Base-by-base conservation (phyloP, 2,888 invertebrate genomes). In the Drosophila recens region DNA sequence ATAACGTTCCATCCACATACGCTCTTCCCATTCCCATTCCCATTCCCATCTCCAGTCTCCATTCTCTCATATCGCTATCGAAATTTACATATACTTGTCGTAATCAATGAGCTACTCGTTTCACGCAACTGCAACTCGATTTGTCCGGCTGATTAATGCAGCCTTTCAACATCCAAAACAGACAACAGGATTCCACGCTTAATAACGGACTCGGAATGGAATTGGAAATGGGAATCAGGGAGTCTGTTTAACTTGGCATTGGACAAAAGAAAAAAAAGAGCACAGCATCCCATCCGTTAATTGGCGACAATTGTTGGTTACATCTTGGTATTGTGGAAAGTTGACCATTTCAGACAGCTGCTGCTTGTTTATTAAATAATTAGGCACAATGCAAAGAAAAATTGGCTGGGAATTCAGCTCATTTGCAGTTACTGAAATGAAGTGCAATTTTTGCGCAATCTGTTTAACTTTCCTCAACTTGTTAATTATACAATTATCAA, bases 301-400 rank as follows among this genome's bases (percentile, higher is more conserved):
- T 84, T 84, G 86, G 83, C 88, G 88, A 88, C 84, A 84, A 86
- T 84, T 88, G 84, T 86, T 61, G 82, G 80, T 76, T 80, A 53
- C 54, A 56, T n/a, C 11, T 17, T 8, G 30, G 13, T 48, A 48
- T 42, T 45, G 62, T 62, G 57, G 76, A 76, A 82, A 82, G 76
- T 79, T 68, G 49, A 23, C 46, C 61, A 68, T 23, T 51, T 33
- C 36, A 34, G 36, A 51, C 82, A 79, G 79, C 74, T 85, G 82
- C 61, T 54, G 30, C 33, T 57, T 67, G 65, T 53, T 68, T 65
- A 64, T 30, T 43, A 30, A 34, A 53, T 62, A 43, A 48, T 48
- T 30, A 48, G 30, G 30, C 30, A 30, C 30, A 48, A 30, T 48
- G 48, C 9, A 34, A 5, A 27, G 36, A 34, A 13, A 53, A 38